phyloP scores from a whole-genome alignment of 2,113 vertebrate species.

The Saccopteryx leptura region DNA sequence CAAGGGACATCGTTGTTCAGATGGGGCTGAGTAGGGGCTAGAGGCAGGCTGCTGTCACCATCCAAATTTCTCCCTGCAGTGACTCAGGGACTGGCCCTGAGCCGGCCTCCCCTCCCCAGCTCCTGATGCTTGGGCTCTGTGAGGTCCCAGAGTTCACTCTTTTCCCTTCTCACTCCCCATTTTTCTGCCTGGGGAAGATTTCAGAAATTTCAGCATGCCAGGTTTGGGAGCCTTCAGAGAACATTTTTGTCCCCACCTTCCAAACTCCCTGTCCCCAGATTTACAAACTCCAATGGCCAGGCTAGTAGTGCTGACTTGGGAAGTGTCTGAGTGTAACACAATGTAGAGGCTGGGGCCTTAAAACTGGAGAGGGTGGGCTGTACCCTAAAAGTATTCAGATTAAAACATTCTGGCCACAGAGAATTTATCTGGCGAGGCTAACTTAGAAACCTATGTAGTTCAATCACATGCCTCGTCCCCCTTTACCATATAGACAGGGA shows the following conservation, averaged over 20 bases:
- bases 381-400: not conserved
- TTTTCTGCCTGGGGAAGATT: not conserved
- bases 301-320: not conserved
- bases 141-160: not conserved
- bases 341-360: not conserved
- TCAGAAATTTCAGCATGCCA: not conserved
- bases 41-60: not conserved
- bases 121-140: not conserved
- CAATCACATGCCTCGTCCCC: not conserved
- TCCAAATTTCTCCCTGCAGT: not conserved
- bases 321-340: not conserved
- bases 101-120: not conserved
- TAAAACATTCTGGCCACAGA: not conserved
- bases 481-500: not conserved
- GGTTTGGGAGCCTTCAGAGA: not conserved
- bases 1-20: not conserved
- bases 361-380: not conserved
- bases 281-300: not conserved
- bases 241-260: not conserved
- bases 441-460: not conserved
- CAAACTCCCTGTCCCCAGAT: not conserved
- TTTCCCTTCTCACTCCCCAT: not conserved
- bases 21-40: not conserved
- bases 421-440: not conserved
- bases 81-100: not conserved